phyloP scores from a whole-genome alignment of 2,888 invertebrate genomes.

The Troides helena region DNA sequence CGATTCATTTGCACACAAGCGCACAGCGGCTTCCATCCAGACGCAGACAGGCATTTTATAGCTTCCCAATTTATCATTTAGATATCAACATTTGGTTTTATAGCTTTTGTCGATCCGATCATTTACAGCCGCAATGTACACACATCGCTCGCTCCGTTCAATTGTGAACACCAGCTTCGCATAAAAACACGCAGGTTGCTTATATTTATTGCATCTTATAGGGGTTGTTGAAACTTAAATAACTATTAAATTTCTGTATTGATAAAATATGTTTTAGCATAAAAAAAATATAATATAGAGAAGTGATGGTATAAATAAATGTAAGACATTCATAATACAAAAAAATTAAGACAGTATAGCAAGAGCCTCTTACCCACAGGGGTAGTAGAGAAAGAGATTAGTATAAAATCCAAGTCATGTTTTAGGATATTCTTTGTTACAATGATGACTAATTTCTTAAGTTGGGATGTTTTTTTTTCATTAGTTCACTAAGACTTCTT shows the following conservation, averaged over 20 bases:
- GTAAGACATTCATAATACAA: too few relatives aligned
- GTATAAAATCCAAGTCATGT: too few relatives aligned
- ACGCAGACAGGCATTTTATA: slow-evolving; percentile 61
- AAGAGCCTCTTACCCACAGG: too few relatives aligned
- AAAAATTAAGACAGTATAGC: too few relatives aligned
- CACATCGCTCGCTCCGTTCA: not conserved
- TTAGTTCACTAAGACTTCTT: too few relatives aligned
- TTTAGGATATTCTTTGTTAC: too few relatives aligned
- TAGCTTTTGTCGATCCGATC: slow-evolving; percentile 26
- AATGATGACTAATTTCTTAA: too few relatives aligned
- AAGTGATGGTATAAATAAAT: too few relatives aligned
- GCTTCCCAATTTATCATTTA: slow-evolving; percentile 66
- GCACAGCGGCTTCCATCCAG: slow-evolving; percentile 49
- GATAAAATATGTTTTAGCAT: not conserved
- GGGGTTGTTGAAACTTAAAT: not conserved
- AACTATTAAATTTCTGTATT: not conserved
- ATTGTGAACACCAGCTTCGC: not conserved
- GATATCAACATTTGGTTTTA: slow-evolving; percentile 42
- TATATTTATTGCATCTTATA: not conserved
- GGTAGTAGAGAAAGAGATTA: too few relatives aligned
- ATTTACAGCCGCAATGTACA: slow-evolving; percentile 11
- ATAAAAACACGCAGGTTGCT: not conserved
- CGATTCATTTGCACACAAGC: slow-evolving; percentile 76
- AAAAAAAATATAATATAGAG: too few relatives aligned
- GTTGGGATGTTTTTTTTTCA: too few relatives aligned